Base-by-base conservation (phyloP, 1,140 invertebrate species). In the Euschistus heros region DNA sequence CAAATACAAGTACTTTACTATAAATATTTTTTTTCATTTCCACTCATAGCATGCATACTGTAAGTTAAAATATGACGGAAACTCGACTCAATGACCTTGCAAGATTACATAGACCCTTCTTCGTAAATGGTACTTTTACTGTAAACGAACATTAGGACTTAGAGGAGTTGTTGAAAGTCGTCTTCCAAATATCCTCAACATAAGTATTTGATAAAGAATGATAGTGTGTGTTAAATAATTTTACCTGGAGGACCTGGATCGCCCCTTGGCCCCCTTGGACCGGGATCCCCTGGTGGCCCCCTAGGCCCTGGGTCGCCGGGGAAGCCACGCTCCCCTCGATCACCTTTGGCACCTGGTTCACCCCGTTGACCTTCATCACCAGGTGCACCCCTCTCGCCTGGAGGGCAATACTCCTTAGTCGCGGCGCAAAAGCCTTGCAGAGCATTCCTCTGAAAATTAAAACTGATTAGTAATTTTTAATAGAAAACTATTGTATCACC, bases 381-480 rank as follows among this genome's bases (percentile, higher is more conserved):
- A 52, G 80, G 78, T 0, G 82, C 79, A 3, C 88, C 86, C 47
- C 82, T 80, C 0, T 82, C 79, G 20, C 87, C 82, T 0, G 85
- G 84, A n/a, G 88, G 85, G 73, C 91, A 94, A 72, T 89, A 89
- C 44, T 91, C 84, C 70, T 86, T 83, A 0, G 87, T 86, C 14
- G 85, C 82, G 65, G 80, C 80, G 70, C 88, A 91, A 71, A 88
- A 88, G 6, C 84, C 84, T 75, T 88, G 82, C 57, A 91, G 84
- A 1, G 84, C 84, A 63, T 82, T 79, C 66, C 85, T 79, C 86
- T 88, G 73, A 10, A 44, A 18, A 42, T 22, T 63, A 15, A 22
- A 24, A 42, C 2, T 26, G 6, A 24, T 42, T 50, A 5, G 42
- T 57, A 18, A 44, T 33, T 24, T 65, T 18, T 42, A 63, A 68